phyloP scores from a whole-genome alignment of 1,140 invertebrate genomes.

The Ceratosolen solmsi region DNA sequence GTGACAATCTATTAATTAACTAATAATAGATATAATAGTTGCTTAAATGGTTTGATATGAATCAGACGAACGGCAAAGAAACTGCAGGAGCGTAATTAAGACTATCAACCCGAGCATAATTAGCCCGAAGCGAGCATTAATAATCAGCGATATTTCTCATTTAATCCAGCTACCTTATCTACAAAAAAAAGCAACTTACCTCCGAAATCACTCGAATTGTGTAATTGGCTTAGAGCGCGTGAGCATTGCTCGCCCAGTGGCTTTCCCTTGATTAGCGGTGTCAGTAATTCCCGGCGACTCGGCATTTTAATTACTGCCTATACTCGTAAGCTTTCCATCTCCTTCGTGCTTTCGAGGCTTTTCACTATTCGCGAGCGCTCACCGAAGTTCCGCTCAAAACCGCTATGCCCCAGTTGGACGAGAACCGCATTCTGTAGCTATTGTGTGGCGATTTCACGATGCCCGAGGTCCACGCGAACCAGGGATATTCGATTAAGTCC shows the following conservation, averaged over 20 bases:
- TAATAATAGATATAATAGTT: too few relatives aligned
- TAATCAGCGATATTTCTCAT: slow-evolving; percentile 17
- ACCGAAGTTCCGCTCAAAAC: not conserved
- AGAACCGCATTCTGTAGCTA: not conserved
- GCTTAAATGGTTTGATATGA: too few relatives aligned
- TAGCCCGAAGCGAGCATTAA: slow-evolving; percentile 19
- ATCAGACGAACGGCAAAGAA: too few relatives aligned
- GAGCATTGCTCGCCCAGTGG: slow-evolving; percentile 42
- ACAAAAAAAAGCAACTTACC: slow-evolving; percentile 31
- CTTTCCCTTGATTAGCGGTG: slow-evolving; percentile 52
- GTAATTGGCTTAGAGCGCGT: slow-evolving; percentile 48
- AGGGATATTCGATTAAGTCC: not conserved
- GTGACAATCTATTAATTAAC: too few relatives aligned
- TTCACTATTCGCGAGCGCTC: not conserved
- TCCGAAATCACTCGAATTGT: slow-evolving; percentile 18
- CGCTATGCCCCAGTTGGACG: not conserved
- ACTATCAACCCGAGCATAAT: slow-evolving; percentile 11
- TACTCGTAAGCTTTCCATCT: not conserved
- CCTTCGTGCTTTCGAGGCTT: not conserved
- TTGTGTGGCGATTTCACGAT: not conserved
- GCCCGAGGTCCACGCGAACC: not conserved
- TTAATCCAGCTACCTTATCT: too few relatives aligned
- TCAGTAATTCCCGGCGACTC: slow-evolving; percentile 14
- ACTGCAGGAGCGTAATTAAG: too few relatives aligned
- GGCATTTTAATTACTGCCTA: slow-evolving; percentile 23